Base-by-base conservation (phyloP, 2,888 invertebrate genomes). In the Drosophila ustulata region DNA sequence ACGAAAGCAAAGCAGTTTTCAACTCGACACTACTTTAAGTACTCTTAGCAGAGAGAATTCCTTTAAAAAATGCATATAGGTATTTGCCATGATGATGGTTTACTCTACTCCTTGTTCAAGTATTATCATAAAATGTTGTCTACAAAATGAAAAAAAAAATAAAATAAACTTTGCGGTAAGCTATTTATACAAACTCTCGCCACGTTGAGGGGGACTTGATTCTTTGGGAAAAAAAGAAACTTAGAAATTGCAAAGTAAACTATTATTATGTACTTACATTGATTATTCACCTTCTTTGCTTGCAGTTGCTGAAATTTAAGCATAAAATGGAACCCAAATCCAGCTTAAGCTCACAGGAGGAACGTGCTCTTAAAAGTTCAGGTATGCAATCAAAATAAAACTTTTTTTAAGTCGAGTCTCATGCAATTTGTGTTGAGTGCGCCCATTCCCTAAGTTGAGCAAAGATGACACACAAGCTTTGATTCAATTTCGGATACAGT, bases 311-410 rank as follows among this genome's bases (percentile, higher is more conserved):
- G 56, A 37, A 58, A 65, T 53, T 55, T 26, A 37, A 68, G 25
- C 66, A 65, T 51, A 71, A 68, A 73, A 84, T 84, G 83, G 83
- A 84, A 53, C 62, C 90, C 46, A 91, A 91, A 90, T 75, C 86
- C 75, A 91, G 88, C 80, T 86, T 90, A 82, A 84, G 89, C 75
- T 66, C 88, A 71, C 90, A 90, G 68, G 92, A 92, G 70, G 91
- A 91, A 70, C 90, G 91, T 67, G 84, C 90, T 52, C 76, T 89
- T 51, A 91, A 91, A 84, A 90, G 88, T 83, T 90, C 89, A 81
- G 91, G 91, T 91, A 89, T 87, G 90, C 76, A 64, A 73, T 71
- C 67, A 69, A 72, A 79, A 70, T 66, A 64, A 13, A 66, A 77
- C 34, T 56, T 73, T 52, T 45, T 41, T 43, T n/a, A 11, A 41